Evolutionary conservation across 1,140 invertebrate species (phyloP).

Genomic region (Eriocheir sinensis): DNA sequence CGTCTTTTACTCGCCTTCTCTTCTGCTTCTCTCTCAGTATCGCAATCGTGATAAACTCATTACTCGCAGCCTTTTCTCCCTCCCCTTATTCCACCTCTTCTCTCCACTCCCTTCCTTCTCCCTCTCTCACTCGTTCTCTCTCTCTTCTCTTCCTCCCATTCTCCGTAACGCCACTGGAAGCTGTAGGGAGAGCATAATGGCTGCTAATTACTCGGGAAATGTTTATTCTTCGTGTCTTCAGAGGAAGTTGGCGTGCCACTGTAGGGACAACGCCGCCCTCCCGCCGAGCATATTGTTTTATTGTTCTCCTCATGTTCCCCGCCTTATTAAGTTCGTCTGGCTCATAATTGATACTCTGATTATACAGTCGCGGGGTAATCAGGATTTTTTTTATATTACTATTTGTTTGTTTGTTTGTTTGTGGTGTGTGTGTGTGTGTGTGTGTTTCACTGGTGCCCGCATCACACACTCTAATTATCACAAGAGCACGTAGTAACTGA

Average conservation of each 20-base stretch:
- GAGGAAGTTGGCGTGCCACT: background rate
- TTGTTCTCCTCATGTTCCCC: background rate
- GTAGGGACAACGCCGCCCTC: background rate
- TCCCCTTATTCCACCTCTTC: background rate
- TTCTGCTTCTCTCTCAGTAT: background rate
- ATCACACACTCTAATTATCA: too few species aligned
- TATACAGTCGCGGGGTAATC: background rate
- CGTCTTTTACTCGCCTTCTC: background rate
- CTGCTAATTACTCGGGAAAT: background rate
- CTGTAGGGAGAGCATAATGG: background rate
- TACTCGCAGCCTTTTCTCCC: background rate
- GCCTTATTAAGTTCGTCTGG: slow-evolving; percentile 2
- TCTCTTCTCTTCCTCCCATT: background rate
- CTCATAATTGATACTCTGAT: background rate
- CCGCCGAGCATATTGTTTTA: slow-evolving; percentile 15
- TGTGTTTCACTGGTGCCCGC: too few species aligned
- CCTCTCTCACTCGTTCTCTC: background rate
- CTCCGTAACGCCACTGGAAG: background rate
- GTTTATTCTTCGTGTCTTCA: slow-evolving; percentile 13
- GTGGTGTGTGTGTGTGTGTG: too few species aligned
- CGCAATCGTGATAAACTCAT: background rate
- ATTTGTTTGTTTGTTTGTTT: background rate
- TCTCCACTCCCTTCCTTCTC: background rate
- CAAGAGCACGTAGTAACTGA: background rate
- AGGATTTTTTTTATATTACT: too few species aligned